A percentile compares a stretch with the other conserved stretches of the same genome.
Conservation (phyloP, 2,113 vertebrate species). For the Oryzias celebensis region DNA sequence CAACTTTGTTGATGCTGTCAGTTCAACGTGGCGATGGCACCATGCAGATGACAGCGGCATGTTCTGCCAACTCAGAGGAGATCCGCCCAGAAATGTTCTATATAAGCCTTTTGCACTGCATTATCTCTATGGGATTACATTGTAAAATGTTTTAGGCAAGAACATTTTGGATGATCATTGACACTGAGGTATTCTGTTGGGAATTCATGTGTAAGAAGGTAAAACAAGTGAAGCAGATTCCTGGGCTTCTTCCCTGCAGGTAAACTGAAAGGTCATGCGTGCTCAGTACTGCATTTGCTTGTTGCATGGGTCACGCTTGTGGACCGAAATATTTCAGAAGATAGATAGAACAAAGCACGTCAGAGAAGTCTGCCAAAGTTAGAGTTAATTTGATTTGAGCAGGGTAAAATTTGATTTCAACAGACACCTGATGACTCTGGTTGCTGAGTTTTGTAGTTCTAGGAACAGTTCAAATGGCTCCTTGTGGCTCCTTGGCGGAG, state of each 20-base stretch:
- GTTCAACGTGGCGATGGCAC: too few species aligned
- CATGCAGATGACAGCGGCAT: too few species aligned
- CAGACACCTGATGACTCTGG: conserved; percentile 4
- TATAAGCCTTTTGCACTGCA: too few species aligned
- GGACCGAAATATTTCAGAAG: conserved; percentile 19
- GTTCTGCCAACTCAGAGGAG: too few species aligned
- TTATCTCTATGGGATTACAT: too few species aligned
- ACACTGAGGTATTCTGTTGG: not conserved
- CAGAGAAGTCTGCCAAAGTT: conserved; percentile 9
- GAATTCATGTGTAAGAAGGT: conserved; percentile 3
- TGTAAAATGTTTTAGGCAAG: too few species aligned
- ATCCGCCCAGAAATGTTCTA: too few species aligned
- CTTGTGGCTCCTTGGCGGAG: conserved; percentile 25
- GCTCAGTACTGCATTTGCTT: conserved; percentile 39
- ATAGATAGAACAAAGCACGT: conserved; percentile 16
- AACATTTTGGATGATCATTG: too few species aligned
- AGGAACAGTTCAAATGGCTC: conserved; percentile 18
- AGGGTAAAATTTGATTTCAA: conserved; percentile 12
- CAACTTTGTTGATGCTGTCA: too few species aligned
- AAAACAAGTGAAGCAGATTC: conserved; percentile 18
- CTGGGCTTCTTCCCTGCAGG: conserved; percentile 50
- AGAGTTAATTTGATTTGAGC: conserved; percentile 26
- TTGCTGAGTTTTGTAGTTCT: not conserved
- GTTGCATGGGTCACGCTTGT: conserved; percentile 6
- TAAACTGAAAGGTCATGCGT: conserved; percentile 59